A percentile compares a stretch with the other conserved stretches of the same genome.
Conservation (phyloP, 2,113 vertebrate species). For the Hystrix cristata region DNA sequence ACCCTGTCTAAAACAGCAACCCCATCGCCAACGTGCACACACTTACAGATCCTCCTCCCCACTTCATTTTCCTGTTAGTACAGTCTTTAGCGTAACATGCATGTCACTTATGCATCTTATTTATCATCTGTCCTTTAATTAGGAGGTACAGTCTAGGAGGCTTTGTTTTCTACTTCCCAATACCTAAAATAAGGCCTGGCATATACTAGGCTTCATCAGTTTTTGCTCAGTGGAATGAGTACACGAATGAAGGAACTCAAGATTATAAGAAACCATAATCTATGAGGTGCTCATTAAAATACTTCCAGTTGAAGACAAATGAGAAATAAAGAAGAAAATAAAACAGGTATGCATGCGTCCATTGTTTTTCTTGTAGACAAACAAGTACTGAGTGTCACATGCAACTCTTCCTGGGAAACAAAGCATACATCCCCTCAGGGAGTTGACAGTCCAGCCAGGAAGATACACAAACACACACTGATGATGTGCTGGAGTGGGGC, state of each 20-base stretch:
- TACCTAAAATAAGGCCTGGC: not conserved
- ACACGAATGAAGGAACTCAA: not conserved
- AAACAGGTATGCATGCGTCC: not conserved
- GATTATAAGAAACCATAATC: not conserved
- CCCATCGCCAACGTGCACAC: not conserved
- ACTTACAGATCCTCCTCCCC: not conserved
- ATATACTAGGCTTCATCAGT: not conserved
- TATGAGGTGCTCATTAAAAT: not conserved
- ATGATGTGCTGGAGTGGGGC: not conserved
- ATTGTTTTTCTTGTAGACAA: not conserved
- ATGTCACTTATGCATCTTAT: not conserved
- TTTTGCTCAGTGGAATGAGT: conserved; percentile 18
- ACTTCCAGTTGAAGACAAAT: not conserved
- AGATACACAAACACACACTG: not conserved
- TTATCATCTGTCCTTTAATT: not conserved
- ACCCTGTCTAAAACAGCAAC: not conserved
- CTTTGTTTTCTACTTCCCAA: not conserved
- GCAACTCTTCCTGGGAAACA: not conserved
- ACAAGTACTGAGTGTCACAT: not conserved
- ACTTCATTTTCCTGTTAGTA: not conserved
- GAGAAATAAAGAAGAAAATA: conserved; percentile 34
- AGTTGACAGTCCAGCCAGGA: not conserved
- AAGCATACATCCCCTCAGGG: not conserved
- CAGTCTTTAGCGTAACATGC: not conserved
- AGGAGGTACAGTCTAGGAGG: not conserved